Evolutionary conservation across 2,113 vertebrate species (phyloP).

Genomic region (Gorsachius goisagi): DNA sequence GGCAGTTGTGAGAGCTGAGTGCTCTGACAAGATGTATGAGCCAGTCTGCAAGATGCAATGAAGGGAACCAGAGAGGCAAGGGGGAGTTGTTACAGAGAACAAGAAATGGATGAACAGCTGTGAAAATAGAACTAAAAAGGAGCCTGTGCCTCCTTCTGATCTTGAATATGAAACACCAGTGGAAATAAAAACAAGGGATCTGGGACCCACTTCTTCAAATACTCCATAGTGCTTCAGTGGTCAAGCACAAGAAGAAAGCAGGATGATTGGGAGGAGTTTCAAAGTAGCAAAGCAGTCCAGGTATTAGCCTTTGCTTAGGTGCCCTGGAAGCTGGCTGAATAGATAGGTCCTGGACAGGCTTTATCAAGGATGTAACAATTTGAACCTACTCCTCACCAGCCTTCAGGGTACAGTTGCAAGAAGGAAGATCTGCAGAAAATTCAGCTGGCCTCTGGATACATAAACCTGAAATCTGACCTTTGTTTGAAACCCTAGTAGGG

Average conservation of each 20-base stretch:
- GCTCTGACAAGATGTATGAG: background rate
- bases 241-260: background rate
- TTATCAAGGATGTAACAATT: background rate
- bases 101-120: background rate
- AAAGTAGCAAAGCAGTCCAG: background rate
- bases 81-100: background rate
- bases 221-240: background rate
- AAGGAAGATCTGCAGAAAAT: background rate
- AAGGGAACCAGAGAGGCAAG: background rate
- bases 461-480: background rate
- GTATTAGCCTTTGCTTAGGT: background rate
- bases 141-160: background rate
- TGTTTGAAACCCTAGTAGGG: background rate
- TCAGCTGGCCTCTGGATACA: background rate
- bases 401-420: background rate
- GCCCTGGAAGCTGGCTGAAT: background rate
- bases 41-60: background rate
- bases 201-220: background rate
- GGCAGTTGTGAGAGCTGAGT: background rate
- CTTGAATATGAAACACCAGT: background rate
- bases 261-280: accelerated
- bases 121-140: background rate
- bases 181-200: background rate
- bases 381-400: background rate
- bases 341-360: background rate